Conservation (phyloP, 2,797 vertebrate species). For the Psittacula derbiana region DNA sequence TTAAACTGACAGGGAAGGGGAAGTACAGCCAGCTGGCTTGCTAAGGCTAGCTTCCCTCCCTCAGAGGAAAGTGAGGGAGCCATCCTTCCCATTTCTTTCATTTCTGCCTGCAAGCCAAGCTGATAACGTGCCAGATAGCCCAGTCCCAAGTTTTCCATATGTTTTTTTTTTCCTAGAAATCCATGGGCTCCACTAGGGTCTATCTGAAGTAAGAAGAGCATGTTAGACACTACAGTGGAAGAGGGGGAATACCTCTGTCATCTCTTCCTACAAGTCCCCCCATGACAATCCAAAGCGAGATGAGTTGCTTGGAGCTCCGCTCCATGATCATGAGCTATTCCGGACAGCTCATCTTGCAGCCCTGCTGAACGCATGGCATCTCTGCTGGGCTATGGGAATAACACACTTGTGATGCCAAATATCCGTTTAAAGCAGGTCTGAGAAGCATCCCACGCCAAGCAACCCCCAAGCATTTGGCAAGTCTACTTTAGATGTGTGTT, state of each 20-base stretch:
- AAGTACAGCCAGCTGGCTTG: neutral
- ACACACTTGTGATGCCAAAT: accelerated
- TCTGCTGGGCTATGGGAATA: neutral
- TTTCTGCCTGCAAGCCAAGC: neutral
- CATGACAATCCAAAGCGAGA: neutral
- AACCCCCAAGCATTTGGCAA: neutral
- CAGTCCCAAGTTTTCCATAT: neutral
- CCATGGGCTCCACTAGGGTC: neutral
- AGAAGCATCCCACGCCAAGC: neutral
- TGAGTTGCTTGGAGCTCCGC: neutral
- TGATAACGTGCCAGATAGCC: neutral
- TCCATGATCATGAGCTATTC: neutral
- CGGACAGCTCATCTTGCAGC: neutral
- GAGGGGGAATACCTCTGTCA: neutral
- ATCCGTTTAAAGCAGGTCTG: neutral
- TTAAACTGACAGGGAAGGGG: neutral
- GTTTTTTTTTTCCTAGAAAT: neutral
- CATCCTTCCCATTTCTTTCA: neutral
- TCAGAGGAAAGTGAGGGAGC: neutral
- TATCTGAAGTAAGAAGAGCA: neutral
- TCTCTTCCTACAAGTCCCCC: neutral
- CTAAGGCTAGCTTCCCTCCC: neutral
- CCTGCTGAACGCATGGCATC: neutral
- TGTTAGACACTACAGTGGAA: neutral
- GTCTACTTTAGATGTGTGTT: neutral